A percentile compares a stretch with the other conserved stretches of the same genome.
Conservation (phyloP, 2,888 invertebrate species). For the Polyommatus icarus region DNA sequence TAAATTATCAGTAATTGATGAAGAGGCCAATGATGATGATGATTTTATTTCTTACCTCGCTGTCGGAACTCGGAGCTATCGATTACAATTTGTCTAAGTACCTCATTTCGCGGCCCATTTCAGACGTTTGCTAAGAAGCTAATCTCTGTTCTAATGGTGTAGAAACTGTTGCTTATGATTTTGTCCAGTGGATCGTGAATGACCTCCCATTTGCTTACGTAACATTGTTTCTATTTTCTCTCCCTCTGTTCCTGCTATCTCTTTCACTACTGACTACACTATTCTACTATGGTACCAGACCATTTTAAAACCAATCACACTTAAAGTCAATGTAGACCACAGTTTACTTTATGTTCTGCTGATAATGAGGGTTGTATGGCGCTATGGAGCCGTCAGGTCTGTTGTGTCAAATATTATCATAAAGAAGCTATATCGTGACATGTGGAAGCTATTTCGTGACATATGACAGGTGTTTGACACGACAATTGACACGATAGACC, state of each 20-base stretch:
- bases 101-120: slow-evolving; percentile 4
- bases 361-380: background rate
- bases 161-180: slow-evolving; percentile 10
- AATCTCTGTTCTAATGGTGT: background rate
- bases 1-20: too few relatives aligned
- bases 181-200: slow-evolving; percentile 16
- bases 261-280: too few relatives aligned
- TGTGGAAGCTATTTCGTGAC: too few relatives aligned
- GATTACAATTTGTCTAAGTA: too few relatives aligned
- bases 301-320: background rate
- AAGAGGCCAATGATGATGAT: too few relatives aligned
- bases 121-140: background rate
- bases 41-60: too few relatives aligned
- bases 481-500: too few relatives aligned
- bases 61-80: too few relatives aligned
- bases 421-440: too few relatives aligned
- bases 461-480: too few relatives aligned
- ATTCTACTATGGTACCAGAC: background rate
- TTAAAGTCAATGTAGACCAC: background rate
- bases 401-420: too few relatives aligned
- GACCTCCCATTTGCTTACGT: slow-evolving; percentile 1
- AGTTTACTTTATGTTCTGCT: background rate
- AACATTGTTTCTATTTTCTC: slow-evolving; percentile 18
- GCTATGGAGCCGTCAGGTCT: too few relatives aligned
- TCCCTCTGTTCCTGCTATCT: background rate